Percentiles rank a stretch among this genome's conserved stretches.
Conservation (phyloP, 1,140 invertebrate species). For the Probaryconus sp. region DNA sequence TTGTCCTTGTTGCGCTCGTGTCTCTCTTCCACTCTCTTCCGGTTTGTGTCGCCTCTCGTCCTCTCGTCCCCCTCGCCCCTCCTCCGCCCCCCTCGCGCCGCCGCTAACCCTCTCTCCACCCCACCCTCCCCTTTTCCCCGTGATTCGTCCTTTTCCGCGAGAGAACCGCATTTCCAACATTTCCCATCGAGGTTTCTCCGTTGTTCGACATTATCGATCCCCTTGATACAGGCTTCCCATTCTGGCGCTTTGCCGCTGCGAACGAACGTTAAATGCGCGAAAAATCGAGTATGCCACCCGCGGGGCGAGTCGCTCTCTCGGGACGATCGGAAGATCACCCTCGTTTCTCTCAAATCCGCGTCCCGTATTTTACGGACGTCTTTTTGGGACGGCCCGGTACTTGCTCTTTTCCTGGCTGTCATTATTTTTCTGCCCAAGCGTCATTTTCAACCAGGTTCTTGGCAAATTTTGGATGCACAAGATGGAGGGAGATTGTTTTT, state of each 20-base stretch:
- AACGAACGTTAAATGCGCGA: constrained; percentile 47
- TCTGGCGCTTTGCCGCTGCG: constrained; percentile 29
- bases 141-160: not conserved
- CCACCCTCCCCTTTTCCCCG: too few species aligned
- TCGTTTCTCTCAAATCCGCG: constrained; percentile 39
- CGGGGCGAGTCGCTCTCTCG: constrained; percentile 3
- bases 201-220: constrained; percentile 60
- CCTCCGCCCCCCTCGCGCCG: too few species aligned
- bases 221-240: constrained; percentile 26
- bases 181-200: constrained; percentile 46
- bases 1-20: too few species aligned
- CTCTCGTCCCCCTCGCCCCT: too few species aligned
- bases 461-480: constrained; percentile 6
- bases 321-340: constrained; percentile 32
- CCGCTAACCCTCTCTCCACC: too few species aligned
- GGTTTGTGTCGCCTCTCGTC: too few species aligned
- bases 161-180: constrained; percentile 44
- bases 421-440: constrained; percentile 26
- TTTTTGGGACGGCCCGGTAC: constrained; percentile 14
- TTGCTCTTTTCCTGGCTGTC: constrained; percentile 25
- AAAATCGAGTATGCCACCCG: constrained; percentile 40
- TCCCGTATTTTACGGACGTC: constrained; percentile 45
- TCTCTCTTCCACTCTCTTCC: too few species aligned
- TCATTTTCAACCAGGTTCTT: constrained; percentile 20
- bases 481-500: too few species aligned